Evolutionary conservation across 2,113 vertebrate genomes (phyloP).

Genomic region (Labrus mixtus): DNA sequence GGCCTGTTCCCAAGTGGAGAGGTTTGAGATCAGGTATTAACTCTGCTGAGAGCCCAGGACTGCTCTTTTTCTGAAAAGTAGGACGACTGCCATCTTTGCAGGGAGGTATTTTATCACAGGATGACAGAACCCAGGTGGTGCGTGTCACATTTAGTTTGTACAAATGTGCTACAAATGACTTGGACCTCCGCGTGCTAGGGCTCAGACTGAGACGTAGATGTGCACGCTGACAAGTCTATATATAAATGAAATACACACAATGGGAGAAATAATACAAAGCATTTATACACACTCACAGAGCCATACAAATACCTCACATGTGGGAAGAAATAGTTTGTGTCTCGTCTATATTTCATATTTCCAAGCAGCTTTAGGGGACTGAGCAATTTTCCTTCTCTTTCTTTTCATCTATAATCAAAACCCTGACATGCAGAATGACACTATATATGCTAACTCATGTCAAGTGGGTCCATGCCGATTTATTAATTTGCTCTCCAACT

Average conservation of each 20-base stretch:
- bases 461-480: no score
- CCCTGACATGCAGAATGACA: no score
- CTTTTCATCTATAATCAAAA: neutral
- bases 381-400: neutral
- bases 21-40: slow-evolving; percentile 62
- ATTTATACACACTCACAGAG: neutral
- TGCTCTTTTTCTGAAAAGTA: slow-evolving; percentile 62
- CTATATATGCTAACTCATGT: no score
- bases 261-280: neutral
- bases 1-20: slow-evolving; percentile 43
- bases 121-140: slow-evolving; percentile 63
- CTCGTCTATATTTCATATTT: neutral
- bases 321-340: slow-evolving; percentile 10
- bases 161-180: slow-evolving; percentile 50
- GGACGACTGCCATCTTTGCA: slow-evolving; percentile 60
- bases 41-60: slow-evolving; percentile 44
- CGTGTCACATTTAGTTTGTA: slow-evolving; percentile 51
- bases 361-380: neutral
- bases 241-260: slow-evolving; percentile 19
- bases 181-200: slow-evolving; percentile 32
- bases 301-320: neutral
- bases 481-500: no score
- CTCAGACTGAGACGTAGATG: slow-evolving; percentile 18
- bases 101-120: slow-evolving; percentile 67
- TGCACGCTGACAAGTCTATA: slow-evolving; percentile 16